phyloP scores from a whole-genome alignment of 2,888 invertebrate genomes.

The Tenthredo scrophulariae region DNA sequence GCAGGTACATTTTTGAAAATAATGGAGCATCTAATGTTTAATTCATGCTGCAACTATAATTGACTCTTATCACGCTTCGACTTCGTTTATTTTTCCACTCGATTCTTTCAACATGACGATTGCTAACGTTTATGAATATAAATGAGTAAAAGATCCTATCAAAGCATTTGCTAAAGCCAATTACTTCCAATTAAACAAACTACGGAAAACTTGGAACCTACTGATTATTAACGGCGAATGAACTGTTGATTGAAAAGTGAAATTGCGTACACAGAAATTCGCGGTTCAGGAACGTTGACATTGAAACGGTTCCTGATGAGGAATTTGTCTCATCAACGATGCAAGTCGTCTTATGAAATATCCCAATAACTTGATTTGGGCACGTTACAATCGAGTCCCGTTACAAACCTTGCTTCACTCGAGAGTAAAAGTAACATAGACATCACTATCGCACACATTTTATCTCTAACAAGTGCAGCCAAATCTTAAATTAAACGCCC shows the following conservation, averaged over 20 bases:
- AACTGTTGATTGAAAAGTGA: conserved; percentile 14
- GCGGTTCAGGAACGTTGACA: not conserved
- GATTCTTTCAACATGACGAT: not conserved
- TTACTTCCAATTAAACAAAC: not conserved
- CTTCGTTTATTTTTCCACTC: not conserved
- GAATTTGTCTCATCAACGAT: conserved; percentile 32
- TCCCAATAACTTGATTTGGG: conserved; percentile 38
- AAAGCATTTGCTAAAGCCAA: not conserved
- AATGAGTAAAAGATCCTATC: not conserved
- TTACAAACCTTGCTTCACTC: conserved; percentile 37
- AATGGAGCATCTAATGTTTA: not conserved
- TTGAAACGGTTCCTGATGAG: not conserved
- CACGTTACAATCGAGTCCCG: conserved; percentile 38
- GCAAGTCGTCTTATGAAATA: conserved; percentile 42
- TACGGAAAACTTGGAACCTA: not conserved
- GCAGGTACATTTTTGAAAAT: not conserved
- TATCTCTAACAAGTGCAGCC: not conserved
- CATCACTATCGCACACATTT: not conserved
- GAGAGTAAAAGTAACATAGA: conserved; percentile 49
- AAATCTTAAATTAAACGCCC: not conserved
- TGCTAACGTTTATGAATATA: not conserved
- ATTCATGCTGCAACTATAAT: not conserved
- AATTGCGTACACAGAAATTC: not conserved
- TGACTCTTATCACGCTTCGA: not conserved
- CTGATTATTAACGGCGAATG: not conserved